Evolutionary conservation across 2,888 invertebrate genomes (phyloP), one percentile per base, ranked within the genome.

Genomic region (Dusona sp.): DNA sequence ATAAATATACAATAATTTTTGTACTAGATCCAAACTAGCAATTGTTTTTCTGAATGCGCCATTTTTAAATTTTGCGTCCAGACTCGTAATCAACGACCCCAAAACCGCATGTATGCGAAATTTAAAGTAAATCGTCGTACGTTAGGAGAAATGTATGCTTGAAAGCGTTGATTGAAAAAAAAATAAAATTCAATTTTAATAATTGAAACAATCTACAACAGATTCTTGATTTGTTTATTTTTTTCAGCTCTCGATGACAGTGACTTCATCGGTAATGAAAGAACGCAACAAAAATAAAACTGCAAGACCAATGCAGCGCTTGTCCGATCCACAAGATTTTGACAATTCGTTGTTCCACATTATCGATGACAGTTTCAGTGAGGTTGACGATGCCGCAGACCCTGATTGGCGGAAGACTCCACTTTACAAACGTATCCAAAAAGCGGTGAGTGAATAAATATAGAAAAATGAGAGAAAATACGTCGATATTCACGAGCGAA

Each of bases 401-500:
- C 97, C 97, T 0, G 97, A 97, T 90, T 97, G 97, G 97, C 94
- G 94, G 51, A 95, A 95, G 57, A 97, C 97, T 1, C 97, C 97
- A 0, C 92, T 97, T 0, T 96, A 95, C 79, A 96, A 95, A 88
- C 95, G 93, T 70, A 90, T 94, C 68, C 91, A 90, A 67, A 93
- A 90, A 65, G 85, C 93, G 90, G 94, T 93, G 16, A 61, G 61
- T 61, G 16, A 29, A 61, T 6, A 16, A 61, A 7, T 6, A 16
- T 1, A 3, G 3, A 16, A 16, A 29, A 61, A 61, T 61, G 1
- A 4, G 1, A 11, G 1, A 61, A 57, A 57, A 13, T 25, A 13
- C 13, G 25, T 25, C 3, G 57, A 25, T 25, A 25, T 25, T 25
- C 13, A 0, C 25, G 57, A 25, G 13, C 4, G 7, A 29, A 29